Conservation (phyloP, 1,140 invertebrate species). For the Drosophila lowei region DNA sequence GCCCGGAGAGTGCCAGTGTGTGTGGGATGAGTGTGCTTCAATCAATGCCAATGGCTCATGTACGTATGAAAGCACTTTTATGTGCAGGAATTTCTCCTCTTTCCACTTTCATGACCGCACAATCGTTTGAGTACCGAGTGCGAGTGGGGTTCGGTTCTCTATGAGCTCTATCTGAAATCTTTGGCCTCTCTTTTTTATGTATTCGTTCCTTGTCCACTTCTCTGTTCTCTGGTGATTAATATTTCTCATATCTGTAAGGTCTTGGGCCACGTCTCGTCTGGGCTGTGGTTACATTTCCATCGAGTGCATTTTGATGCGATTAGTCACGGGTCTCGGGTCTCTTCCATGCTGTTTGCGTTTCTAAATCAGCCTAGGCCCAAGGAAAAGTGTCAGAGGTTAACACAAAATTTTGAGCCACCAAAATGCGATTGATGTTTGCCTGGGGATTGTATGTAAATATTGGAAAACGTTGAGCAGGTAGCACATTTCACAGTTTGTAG, state of each 20-base stretch:
- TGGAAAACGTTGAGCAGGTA: constrained; percentile 18
- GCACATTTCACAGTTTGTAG: constrained; percentile 12
- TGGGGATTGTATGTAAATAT: constrained; percentile 1
- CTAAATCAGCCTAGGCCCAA: not conserved
- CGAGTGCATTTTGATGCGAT: constrained; percentile 49
- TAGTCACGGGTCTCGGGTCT: constrained; percentile 47
- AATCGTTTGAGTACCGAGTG: too few relatives aligned
- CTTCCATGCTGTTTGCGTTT: constrained; percentile 1
- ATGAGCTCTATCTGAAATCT: constrained; percentile 54
- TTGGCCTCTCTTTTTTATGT: constrained; percentile 31
- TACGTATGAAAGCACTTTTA: constrained; percentile 33
- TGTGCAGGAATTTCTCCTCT: constrained; percentile 60
- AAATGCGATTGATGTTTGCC: constrained; percentile 7
- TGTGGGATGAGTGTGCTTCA: constrained; percentile 61
- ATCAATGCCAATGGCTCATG: constrained; percentile 56
- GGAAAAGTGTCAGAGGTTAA: constrained; percentile 14
- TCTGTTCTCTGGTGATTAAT: constrained; percentile 38
- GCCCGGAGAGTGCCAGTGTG: constrained; percentile 4
- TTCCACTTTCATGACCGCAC: constrained; percentile 43
- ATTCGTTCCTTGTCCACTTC: constrained; percentile 4
- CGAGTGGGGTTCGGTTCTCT: constrained; percentile 41
- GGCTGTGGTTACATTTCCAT: constrained; percentile 25
- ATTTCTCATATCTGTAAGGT: constrained; percentile 13
- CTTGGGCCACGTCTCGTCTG: not conserved
- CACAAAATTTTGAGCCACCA: not conserved